Conservation (phyloP, 2,797 vertebrate species). For the Scyliorhinus canicula region DNA sequence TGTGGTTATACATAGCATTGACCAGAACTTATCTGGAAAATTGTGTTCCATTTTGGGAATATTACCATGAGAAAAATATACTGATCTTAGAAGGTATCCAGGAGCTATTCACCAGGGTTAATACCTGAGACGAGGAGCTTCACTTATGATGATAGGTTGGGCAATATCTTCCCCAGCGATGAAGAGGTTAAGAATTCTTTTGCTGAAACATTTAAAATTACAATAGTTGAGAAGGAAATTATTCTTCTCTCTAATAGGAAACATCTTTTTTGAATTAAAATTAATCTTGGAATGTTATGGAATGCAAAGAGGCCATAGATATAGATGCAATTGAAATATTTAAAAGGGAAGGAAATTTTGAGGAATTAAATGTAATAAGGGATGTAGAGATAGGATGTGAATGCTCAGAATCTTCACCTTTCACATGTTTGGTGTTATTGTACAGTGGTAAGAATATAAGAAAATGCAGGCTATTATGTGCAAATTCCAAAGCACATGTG, state of each 20-base stretch:
- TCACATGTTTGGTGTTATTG: background rate
- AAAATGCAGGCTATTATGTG: background rate
- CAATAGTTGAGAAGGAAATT: background rate
- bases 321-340: background rate
- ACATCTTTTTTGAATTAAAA: background rate
- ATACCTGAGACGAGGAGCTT: background rate
- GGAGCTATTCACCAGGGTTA: background rate
- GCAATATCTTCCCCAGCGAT: background rate
- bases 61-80: background rate
- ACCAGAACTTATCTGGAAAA: background rate
- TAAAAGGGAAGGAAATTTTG: background rate
- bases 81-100: background rate
- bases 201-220: background rate
- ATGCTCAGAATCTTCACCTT: background rate
- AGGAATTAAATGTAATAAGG: background rate
- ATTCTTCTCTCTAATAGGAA: background rate
- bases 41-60: background rate
- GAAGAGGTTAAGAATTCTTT: background rate
- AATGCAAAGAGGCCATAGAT: background rate
- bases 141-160: background rate
- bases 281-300: background rate
- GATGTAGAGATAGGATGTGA: background rate
- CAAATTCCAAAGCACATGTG: background rate
- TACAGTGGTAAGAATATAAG: background rate
- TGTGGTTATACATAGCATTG: background rate